Evolutionary conservation across 2,797 vertebrate species (phyloP).

Genomic region (Dendrocincla fuliginosa): DNA sequence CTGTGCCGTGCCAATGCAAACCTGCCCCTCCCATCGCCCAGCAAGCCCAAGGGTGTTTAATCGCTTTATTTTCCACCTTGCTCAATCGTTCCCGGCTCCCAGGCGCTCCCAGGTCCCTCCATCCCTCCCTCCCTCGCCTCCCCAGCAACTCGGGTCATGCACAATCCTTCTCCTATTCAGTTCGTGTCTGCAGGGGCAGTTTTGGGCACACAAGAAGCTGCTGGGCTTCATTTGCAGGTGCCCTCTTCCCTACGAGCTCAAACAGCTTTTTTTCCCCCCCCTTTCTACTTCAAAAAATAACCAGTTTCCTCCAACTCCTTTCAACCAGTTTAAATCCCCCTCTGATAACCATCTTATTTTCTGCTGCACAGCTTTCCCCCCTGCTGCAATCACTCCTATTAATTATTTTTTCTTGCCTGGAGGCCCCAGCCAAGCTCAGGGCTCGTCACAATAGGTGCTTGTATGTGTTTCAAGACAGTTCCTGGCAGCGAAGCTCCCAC

Average conservation of each 20-base stretch:
- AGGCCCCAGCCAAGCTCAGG: not conserved
- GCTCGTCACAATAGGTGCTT: not conserved
- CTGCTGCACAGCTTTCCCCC: not conserved
- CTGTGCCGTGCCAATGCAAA: not conserved
- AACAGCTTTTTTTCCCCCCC: not conserved
- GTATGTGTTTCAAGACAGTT: not conserved
- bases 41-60: conserved; percentile 33
- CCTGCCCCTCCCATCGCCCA: not conserved
- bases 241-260: not conserved
- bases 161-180: not conserved
- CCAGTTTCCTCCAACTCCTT: not conserved
- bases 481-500: not conserved
- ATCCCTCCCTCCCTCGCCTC: not conserved
- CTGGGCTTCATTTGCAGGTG: conserved; percentile 8
- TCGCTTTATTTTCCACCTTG: conserved; percentile 13
- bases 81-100: not conserved
- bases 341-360: conserved; percentile 10
- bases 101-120: not conserved
- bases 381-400: not conserved
- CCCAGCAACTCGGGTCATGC: not conserved
- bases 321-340: not conserved
- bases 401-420: conserved; percentile 4
- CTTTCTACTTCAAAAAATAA: not conserved
- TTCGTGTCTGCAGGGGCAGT: not conserved
- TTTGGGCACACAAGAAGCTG: not conserved